These are phyloP conservation scores for Thalassoma bifasciatum DNA, from an alignment of 2,113 vertebrate species.

Conservation along the genomic window DNA sequence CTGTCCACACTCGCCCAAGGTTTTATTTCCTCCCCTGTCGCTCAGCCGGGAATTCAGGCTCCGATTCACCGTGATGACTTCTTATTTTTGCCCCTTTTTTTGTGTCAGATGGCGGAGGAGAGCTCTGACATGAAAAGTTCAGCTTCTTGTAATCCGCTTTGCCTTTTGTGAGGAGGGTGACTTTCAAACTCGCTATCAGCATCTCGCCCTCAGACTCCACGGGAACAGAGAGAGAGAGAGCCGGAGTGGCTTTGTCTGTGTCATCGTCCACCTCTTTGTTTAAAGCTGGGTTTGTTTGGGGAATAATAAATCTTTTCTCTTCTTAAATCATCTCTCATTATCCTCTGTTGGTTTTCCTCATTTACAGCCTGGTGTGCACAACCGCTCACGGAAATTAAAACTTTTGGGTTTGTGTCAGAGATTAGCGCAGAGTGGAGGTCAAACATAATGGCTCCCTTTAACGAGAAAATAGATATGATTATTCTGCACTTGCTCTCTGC, in stretches of 20 bases:
- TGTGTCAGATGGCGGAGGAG: not conserved
- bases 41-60: conserved; percentile 36
- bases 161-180: conserved; percentile 62
- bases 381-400: conserved; percentile 70
- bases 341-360: conserved; percentile 74
- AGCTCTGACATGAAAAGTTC: conserved; percentile 38
- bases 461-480: conserved; percentile 75
- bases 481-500: conserved; percentile 53
- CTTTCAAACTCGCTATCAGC: conserved; percentile 67
- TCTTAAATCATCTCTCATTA: conserved; percentile 77
- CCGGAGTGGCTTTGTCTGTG: not conserved
- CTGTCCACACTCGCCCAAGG: conserved; percentile 1
- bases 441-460: conserved; percentile 78
- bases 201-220: not conserved
- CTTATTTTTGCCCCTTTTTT: not conserved
- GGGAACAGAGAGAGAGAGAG: not conserved
- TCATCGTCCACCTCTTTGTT: conserved; percentile 26
- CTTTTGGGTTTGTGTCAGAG: conserved; percentile 72
- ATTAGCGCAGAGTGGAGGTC: conserved; percentile 77
- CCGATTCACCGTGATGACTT: conserved; percentile 2
- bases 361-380: conserved; percentile 65
- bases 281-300: conserved; percentile 69
- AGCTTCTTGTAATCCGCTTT: conserved; percentile 53
- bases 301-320: conserved; percentile 73
- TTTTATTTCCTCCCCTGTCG: conserved; percentile 25